phyloP scores from a whole-genome alignment of 2,888 invertebrate species.

The Eupithecia insigniata region DNA sequence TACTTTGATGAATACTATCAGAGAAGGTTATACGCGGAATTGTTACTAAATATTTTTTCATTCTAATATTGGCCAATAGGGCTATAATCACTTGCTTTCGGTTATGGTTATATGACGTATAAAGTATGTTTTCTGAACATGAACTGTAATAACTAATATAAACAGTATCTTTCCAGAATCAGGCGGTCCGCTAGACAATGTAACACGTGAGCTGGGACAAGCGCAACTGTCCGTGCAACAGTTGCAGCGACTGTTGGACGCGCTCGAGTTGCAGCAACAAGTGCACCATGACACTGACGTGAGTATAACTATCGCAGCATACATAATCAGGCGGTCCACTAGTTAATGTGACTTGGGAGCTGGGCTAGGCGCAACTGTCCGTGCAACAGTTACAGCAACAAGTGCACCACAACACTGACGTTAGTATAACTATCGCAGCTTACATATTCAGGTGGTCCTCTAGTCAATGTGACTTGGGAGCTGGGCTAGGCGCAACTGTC shows the following conservation, averaged over 20 bases:
- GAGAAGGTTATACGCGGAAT: too few relatives aligned
- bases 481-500: conserved; percentile 87
- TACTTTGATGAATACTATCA: too few relatives aligned
- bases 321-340: conserved; percentile 86
- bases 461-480: conserved; percentile 87
- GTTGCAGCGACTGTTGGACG: conserved; percentile 85
- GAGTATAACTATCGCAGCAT: conserved; percentile 46
- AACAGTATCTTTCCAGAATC: conserved; percentile 74
- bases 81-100: too few relatives aligned
- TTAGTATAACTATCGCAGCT: conserved; percentile 52
- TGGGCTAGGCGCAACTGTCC: conserved; percentile 87
- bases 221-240: conserved; percentile 89
- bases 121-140: too few relatives aligned
- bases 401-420: conserved; percentile 80
- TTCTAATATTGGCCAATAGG: too few relatives aligned
- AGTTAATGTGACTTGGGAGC: conserved; percentile 86
- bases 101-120: too few relatives aligned
- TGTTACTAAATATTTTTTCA: too few relatives aligned
- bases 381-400: conserved; percentile 86
- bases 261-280: conserved; percentile 76
- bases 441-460: conserved; percentile 82
- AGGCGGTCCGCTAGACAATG: conserved; percentile 85
- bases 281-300: conserved; percentile 82
- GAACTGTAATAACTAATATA: background rate
- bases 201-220: conserved; percentile 86